Conservation (phyloP, 2,113 vertebrate genomes). For the Sapajus apella region DNA sequence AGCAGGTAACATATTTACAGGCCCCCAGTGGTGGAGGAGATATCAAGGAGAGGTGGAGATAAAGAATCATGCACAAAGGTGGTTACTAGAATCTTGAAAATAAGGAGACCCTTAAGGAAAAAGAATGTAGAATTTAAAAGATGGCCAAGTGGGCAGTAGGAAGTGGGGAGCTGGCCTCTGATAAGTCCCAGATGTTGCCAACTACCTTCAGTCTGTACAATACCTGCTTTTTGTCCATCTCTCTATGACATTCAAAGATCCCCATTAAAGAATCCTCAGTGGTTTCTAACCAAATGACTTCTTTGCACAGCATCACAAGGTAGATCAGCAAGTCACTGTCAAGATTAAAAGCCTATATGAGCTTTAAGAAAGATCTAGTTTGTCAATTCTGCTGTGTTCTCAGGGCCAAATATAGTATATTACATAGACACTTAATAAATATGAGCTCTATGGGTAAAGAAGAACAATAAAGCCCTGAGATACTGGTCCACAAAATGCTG, state of each 20-base stretch:
- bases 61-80: neutral
- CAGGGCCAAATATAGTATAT: neutral
- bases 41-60: neutral
- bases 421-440: neutral
- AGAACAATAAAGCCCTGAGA: neutral
- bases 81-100: neutral
- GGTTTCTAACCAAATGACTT: neutral
- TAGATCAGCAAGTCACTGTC: neutral
- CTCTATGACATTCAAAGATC: neutral
- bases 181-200: neutral
- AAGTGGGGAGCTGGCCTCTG: neutral
- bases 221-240: neutral
- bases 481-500: neutral
- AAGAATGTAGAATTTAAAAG: neutral
- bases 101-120: neutral
- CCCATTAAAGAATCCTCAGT: neutral
- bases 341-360: neutral
- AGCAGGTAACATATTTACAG: neutral
- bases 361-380: neutral
- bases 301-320: neutral
- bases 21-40: neutral
- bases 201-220: neutral
- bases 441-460: neutral
- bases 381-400: neutral
- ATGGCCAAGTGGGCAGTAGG: neutral